phyloP scores from a whole-genome alignment of 2,113 vertebrate genomes.

The Colossoma macropomum region DNA sequence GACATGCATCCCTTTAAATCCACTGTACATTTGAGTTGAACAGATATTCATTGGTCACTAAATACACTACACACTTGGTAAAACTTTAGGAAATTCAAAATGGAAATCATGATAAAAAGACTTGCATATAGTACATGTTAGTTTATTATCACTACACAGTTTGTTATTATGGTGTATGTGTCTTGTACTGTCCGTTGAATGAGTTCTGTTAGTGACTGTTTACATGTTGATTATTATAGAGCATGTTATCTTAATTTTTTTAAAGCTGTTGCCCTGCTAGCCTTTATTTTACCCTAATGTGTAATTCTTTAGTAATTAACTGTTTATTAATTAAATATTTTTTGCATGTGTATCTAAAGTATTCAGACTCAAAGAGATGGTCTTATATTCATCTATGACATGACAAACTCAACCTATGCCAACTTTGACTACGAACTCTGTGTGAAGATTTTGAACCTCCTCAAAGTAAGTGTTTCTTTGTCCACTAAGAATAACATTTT shows the following conservation, averaged over 20 bases:
- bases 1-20: background rate
- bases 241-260: background rate
- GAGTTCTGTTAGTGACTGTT: background rate
- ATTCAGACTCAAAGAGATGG: slow-evolving; percentile 80
- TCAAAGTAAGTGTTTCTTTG: slow-evolving; percentile 71
- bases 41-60: too few relatives aligned
- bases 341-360: slow-evolving; percentile 60
- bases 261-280: background rate
- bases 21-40: too few relatives aligned
- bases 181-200: background rate
- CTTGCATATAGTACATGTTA: too few relatives aligned
- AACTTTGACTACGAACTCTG: slow-evolving; percentile 86
- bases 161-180: too few relatives aligned
- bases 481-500: background rate
- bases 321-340: too few relatives aligned
- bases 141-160: too few relatives aligned
- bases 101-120: too few relatives aligned
- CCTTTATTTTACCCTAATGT: slow-evolving; percentile 34
- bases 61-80: too few relatives aligned
- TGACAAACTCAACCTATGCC: slow-evolving; percentile 80
- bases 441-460: slow-evolving; percentile 82
- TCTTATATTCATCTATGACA: slow-evolving; percentile 85
- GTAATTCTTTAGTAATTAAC: too few relatives aligned
- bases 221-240: background rate
- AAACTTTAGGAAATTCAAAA: too few relatives aligned